Percentiles rank a stretch among this genome's conserved stretches.
These are phyloP conservation scores for Itoplectis maculator DNA, from an alignment of 2,888 invertebrate species.

Conservation along the genomic window DNA sequence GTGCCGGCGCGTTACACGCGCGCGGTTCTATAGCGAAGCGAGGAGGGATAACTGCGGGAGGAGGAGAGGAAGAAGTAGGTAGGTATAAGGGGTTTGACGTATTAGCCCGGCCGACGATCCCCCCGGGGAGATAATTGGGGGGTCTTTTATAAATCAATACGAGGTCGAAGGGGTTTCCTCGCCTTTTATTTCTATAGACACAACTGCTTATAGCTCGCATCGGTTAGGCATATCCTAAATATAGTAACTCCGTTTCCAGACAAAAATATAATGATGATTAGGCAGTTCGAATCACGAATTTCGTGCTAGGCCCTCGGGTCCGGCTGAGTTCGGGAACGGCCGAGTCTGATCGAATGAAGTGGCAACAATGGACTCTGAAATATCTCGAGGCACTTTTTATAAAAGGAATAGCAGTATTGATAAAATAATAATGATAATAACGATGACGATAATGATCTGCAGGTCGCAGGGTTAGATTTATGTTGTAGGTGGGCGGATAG, in stretches of 20 bases:
- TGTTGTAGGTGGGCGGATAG: conserved; percentile 69
- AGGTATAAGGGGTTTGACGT: conserved; percentile 60
- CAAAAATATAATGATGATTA: conserved; percentile 21
- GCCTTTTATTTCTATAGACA: conserved; percentile 66
- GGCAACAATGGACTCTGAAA: no score
- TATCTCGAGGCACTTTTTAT: background rate
- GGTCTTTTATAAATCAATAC: conserved; percentile 79
- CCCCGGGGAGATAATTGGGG: conserved; percentile 70
- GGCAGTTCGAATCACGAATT: no score
- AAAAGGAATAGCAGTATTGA: background rate
- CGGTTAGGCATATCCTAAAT: conserved; percentile 52
- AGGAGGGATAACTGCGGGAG: conserved; percentile 41
- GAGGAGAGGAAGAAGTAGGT: conserved; percentile 52
- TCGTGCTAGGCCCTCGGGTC: no score
- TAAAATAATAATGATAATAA: conserved; percentile 41
- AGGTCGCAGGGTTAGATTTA: conserved; percentile 47
- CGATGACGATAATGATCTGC: conserved; percentile 58
- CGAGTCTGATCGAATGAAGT: no score
- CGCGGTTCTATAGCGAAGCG: conserved; percentile 47
- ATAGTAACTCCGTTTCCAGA: background rate
- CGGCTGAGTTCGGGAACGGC: no score
- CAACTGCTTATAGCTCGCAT: conserved; percentile 42
- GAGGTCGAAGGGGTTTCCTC: conserved; percentile 67
- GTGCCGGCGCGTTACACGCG: conserved; percentile 70
- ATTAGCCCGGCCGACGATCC: conserved; percentile 66